Conservation (phyloP, 2,888 invertebrate species). For the Oxyteleia sp. region DNA sequence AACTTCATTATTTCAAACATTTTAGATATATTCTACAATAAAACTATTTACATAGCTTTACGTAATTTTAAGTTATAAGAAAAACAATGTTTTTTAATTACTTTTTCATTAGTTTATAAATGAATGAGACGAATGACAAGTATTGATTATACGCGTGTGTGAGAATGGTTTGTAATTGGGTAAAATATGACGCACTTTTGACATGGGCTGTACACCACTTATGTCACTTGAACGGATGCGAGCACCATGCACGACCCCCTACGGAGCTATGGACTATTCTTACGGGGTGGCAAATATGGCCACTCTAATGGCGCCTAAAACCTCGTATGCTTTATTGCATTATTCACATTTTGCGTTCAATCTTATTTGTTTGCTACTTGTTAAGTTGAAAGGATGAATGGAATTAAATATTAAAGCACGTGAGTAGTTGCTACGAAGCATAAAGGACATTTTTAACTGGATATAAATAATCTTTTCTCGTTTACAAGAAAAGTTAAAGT, state of each 20-base stretch:
- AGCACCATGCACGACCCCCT: conserved; percentile 79
- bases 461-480: too few species aligned
- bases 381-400: conserved; percentile 14
- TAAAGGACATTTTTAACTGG: not conserved
- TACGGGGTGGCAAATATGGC: conserved; percentile 85
- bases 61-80: too few species aligned
- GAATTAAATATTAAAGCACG: conserved; percentile 1
- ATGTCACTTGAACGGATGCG: conserved; percentile 78
- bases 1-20: too few species aligned
- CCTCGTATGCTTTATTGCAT: conserved; percentile 41
- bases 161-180: conserved; percentile 31
- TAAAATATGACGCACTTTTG: conserved; percentile 75
- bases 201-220: conserved; percentile 80
- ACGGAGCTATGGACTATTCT: conserved; percentile 77
- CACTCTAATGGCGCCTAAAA: conserved; percentile 85
- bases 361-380: conserved; percentile 29
- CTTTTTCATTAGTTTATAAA: too few species aligned
- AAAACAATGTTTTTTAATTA: too few species aligned
- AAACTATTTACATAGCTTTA: too few species aligned
- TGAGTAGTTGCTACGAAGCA: not conserved
- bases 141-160: conserved; percentile 12
- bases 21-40: too few species aligned
- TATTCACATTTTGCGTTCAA: conserved; percentile 17
- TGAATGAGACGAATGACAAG: too few species aligned
- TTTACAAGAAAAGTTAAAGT: too few species aligned